Evolutionary conservation across 2,797 vertebrate species (phyloP).

Genomic region (Manis pentadactyla): DNA sequence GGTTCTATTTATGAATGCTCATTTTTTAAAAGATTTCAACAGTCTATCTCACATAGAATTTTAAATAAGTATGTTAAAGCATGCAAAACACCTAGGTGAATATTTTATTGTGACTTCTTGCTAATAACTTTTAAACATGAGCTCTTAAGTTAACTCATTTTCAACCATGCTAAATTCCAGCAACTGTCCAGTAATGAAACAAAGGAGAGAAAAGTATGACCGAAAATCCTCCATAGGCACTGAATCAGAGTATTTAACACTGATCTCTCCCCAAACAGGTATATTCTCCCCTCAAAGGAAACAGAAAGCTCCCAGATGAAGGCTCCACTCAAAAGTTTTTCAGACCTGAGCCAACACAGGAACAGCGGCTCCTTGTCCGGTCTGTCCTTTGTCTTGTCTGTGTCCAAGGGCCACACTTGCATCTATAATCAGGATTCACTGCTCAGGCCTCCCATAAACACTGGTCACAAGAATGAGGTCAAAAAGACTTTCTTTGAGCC

Average conservation of each 20-base stretch:
- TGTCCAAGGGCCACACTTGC: not conserved
- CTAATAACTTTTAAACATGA: conserved; percentile 26
- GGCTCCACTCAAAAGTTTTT: not conserved
- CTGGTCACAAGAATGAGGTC: not conserved
- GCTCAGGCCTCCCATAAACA: not conserved
- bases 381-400: not conserved
- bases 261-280: not conserved
- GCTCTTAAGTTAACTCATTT: conserved; percentile 44
- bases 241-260: not conserved
- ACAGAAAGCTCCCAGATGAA: not conserved
- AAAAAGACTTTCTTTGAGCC: conserved; percentile 5
- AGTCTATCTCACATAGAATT: conserved; percentile 17
- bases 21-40: conserved; percentile 51
- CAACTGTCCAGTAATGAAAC: not conserved
- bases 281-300: not conserved
- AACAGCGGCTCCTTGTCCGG: not conserved
- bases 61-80: not conserved
- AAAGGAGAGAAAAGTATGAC: not conserved
- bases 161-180: not conserved
- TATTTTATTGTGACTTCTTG: conserved; percentile 25
- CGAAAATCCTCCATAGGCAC: not conserved
- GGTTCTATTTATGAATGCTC: not conserved
- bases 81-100: not conserved
- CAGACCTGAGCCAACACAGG: not conserved
- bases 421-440: not conserved